phyloP scores from a whole-genome alignment of 2,797 vertebrate species.

The Manis javanica region DNA sequence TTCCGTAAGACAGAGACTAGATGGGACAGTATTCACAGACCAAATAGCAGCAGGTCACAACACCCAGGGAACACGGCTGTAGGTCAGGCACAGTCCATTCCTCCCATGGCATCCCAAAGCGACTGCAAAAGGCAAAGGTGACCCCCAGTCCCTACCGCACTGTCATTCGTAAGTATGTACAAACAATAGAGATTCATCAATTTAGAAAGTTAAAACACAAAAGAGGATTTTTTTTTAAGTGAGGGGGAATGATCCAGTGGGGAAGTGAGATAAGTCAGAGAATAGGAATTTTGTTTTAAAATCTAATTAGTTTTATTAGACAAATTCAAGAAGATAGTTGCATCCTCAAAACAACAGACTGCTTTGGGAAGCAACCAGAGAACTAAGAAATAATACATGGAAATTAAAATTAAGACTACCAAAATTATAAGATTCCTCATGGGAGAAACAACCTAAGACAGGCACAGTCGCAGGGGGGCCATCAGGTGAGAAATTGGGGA shows the following conservation, averaged over 20 bases:
- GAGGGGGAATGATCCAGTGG: not conserved
- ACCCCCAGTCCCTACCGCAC: not conserved
- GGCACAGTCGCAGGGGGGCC: too few relatives aligned
- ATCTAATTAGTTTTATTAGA: not conserved
- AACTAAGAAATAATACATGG: not conserved
- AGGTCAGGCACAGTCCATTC: not conserved
- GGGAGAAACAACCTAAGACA: too few relatives aligned
- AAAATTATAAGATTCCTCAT: not conserved
- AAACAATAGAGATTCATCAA: not conserved
- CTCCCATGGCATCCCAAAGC: not conserved
- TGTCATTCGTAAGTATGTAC: not conserved
- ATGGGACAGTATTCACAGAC: not conserved
- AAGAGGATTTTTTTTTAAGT: not conserved
- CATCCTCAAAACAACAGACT: not conserved
- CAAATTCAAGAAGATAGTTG: constrained; percentile 22
- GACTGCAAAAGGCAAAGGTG: not conserved
- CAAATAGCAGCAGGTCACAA: not conserved
- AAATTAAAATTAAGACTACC: not conserved
- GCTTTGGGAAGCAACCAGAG: not conserved
- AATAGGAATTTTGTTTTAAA: not conserved
- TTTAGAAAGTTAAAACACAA: constrained; percentile 7
- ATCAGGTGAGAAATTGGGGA: too few relatives aligned
- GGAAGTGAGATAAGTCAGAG: not conserved
- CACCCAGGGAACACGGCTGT: not conserved
- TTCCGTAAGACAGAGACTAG: not conserved